Base-by-base conservation (phyloP, 2,113 vertebrate genomes). In the Carassius auratus region DNA sequence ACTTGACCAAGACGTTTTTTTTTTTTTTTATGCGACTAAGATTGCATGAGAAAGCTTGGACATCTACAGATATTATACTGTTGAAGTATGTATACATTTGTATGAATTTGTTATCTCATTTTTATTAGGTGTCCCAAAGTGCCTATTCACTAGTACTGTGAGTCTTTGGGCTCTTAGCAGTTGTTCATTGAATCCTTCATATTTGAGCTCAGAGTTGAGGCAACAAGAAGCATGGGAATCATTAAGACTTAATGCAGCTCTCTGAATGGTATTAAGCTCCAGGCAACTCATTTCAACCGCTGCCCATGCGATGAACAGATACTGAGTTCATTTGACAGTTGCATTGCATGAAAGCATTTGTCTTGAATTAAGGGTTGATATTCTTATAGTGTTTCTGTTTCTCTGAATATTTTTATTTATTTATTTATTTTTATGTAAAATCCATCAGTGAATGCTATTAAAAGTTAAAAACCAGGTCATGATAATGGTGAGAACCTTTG, bases 161-260 rank as follows among this genome's bases (percentile, higher is more conserved):
- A 81, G 78, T 21, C 38, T 66, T 10, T 50, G 38, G 61, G 78
- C 61, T 66, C 14, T 61, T 61, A 59, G 76, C 17, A 38, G 76
- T 45, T 81, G 21, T 66, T 38, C 61, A 26, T 66, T 66, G 57
- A 79, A 61, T 62, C 55, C 33, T 42, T 79, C 3, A 36, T 79
- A 15, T 79, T 61, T 62, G 15, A 48, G 21, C 59, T 81, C 61
- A 48, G 21, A 30, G 57, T n/a, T 12, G 36, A 26, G 14, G 78
- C 57, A 48, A 17, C 19, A 66, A 21, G 59, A 81, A 66, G 19
- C 59, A 81, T 26, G 38, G 36, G 17, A 48, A 48, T 81, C 61
- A 81, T 81, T 81, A 81, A 81, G 78, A 81, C 59, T 66, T 81
- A 81, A 81, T 81, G 61, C 61, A 45, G 61, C 78, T 81, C 59